Evolutionary conservation across 2,888 invertebrate genomes (phyloP).

Genomic region (Cryptocephalus moraei): DNA sequence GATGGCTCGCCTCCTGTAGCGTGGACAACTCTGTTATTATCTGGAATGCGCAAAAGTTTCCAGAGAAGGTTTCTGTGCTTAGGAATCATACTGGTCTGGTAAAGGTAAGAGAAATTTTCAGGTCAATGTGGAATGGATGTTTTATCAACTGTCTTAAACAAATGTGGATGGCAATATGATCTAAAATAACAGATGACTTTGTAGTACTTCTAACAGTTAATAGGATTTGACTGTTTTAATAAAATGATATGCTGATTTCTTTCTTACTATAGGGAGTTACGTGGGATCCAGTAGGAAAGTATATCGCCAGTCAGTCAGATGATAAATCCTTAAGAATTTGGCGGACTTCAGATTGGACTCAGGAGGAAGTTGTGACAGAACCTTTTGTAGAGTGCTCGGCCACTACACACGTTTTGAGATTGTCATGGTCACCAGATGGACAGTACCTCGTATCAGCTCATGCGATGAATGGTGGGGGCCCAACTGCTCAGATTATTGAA

Average conservation of each 20-base stretch:
- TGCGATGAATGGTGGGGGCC: constrained; percentile 97
- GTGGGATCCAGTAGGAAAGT: constrained; percentile 98
- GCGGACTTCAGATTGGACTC: constrained; percentile 92
- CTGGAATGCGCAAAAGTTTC: constrained; percentile 91
- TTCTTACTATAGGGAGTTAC: constrained; percentile 60
- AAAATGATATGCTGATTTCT: too few relatives aligned
- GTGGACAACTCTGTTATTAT: constrained; percentile 96
- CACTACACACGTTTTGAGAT: constrained; percentile 84
- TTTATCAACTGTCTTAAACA: too few relatives aligned
- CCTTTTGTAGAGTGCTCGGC: constrained; percentile 82
- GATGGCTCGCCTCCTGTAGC: constrained; percentile 91
- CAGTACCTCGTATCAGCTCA: constrained; percentile 95
- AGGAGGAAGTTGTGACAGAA: constrained; percentile 77
- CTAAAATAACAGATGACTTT: too few relatives aligned
- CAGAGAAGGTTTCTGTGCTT: constrained; percentile 69
- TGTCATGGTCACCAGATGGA: constrained; percentile 98
- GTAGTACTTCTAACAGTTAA: too few relatives aligned
- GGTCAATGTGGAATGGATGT: too few relatives aligned
- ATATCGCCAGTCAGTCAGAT: constrained; percentile 92
- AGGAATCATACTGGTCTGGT: constrained; percentile 90
- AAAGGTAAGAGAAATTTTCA: constrained; percentile 44
- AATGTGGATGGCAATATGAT: too few relatives aligned
- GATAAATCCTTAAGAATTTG: constrained; percentile 90
- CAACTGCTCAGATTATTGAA: constrained; percentile 93
- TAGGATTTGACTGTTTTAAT: too few relatives aligned